A percentile compares a stretch with the other conserved stretches of the same genome.
Evolutionary conservation across 2,888 invertebrate species (phyloP).

Genomic region (Habroteleia sp.): DNA sequence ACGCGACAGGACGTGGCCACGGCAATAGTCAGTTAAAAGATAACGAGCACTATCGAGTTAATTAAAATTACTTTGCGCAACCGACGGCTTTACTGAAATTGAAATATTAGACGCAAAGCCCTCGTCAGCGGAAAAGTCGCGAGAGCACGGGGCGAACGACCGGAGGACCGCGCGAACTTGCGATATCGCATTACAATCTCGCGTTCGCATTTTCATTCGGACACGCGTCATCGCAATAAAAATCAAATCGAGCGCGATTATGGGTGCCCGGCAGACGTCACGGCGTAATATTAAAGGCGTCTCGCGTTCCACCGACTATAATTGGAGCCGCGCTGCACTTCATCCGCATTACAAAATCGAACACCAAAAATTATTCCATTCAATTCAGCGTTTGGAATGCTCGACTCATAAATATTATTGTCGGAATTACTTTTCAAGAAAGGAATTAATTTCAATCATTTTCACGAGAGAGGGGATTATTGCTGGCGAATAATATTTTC

Average conservation of each 20-base stretch:
- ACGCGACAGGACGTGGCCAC: constrained; percentile 40
- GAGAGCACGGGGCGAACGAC: neutral
- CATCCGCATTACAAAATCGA: constrained; percentile 25
- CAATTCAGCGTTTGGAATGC: constrained; percentile 25
- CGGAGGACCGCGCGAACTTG: neutral
- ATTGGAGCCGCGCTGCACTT: constrained; percentile 19
- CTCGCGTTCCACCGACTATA: constrained; percentile 15
- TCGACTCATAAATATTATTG: constrained; percentile 44
- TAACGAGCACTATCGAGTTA: constrained; percentile 61
- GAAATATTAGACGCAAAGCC: constrained; percentile 49
- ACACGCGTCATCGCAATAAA: constrained; percentile 36
- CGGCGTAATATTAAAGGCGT: constrained; percentile 26
- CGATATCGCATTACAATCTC: neutral
- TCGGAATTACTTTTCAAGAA: constrained; percentile 4
- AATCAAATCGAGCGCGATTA: constrained; percentile 24
- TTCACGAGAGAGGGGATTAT: too few species aligned
- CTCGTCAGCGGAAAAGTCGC: constrained; percentile 20
- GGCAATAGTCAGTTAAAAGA: constrained; percentile 41
- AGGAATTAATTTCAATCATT: too few species aligned
- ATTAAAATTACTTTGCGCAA: constrained; percentile 54
- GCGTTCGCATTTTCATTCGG: too few species aligned
- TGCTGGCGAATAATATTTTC: too few species aligned
- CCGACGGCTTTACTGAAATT: constrained; percentile 35
- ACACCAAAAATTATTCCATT: constrained; percentile 29
- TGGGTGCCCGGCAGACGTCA: constrained; percentile 24